phyloP scores from a whole-genome alignment of 2,888 invertebrate genomes.

The Tipula confusa region DNA sequence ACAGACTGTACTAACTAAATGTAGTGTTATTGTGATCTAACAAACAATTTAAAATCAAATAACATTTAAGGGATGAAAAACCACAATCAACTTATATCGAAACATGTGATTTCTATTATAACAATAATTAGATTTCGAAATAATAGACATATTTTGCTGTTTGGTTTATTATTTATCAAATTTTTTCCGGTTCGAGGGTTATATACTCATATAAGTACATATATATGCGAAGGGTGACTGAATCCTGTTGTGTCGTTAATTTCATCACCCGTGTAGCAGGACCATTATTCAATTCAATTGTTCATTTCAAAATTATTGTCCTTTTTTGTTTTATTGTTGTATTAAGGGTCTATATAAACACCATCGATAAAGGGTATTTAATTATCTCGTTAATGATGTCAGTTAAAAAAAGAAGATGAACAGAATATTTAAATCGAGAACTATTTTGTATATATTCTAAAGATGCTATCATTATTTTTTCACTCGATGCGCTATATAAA shows the following conservation, averaged over 20 bases:
- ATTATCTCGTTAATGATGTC: conserved; percentile 20
- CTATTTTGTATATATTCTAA: background rate
- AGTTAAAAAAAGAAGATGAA: background rate
- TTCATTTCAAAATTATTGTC: background rate
- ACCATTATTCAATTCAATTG: background rate
- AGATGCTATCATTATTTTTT: background rate
- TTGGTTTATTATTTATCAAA: background rate
- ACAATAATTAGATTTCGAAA: background rate
- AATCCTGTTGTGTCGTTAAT: background rate
- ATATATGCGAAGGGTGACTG: background rate
- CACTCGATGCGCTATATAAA: too few relatives aligned
- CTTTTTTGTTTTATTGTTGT: background rate
- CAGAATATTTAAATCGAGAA: background rate
- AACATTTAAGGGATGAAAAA: background rate
- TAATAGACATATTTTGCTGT: background rate
- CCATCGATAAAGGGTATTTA: background rate
- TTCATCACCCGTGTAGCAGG: background rate
- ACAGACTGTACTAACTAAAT: too few relatives aligned
- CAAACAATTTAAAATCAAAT: background rate
- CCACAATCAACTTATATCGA: background rate
- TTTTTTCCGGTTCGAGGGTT: background rate
- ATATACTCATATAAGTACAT: too few relatives aligned
- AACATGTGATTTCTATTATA: conserved; percentile 3
- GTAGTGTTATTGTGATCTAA: background rate
- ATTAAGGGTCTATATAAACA: background rate